These are phyloP conservation scores for Collichthys lucidus DNA, from an alignment of 2,113 vertebrate species.

Conservation along the genomic window DNA sequence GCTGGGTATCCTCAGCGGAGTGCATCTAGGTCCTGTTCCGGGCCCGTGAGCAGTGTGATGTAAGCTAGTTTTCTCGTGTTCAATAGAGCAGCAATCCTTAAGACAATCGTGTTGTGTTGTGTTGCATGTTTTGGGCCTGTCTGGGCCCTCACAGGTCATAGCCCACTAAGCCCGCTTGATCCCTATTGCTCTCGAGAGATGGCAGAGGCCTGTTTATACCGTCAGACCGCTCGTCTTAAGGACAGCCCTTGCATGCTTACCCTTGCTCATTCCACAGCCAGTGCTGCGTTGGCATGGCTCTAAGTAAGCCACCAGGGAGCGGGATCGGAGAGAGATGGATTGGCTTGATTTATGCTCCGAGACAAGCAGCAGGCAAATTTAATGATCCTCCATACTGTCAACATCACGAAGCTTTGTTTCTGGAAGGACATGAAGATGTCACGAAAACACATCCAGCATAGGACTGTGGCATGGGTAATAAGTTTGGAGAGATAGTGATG, in stretches of 20 bases:
- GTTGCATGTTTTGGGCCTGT: conserved; percentile 63
- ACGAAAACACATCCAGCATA: conserved; percentile 47
- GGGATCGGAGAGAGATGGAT: conserved; percentile 76
- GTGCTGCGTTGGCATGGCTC: conserved; percentile 77
- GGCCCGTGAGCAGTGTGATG: conserved; percentile 68
- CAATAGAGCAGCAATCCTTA: conserved; percentile 58
- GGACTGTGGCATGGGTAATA: background rate
- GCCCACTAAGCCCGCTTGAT: conserved; percentile 82
- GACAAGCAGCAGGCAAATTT: conserved; percentile 77
- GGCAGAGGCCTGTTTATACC: conserved; percentile 78
- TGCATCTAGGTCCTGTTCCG: conserved; percentile 74
- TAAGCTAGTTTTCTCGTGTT: conserved; percentile 54
- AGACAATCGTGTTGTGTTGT: conserved; percentile 75
- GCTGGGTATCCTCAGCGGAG: conserved; percentile 66
- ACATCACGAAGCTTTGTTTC: conserved; percentile 64
- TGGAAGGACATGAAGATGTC: conserved; percentile 51
- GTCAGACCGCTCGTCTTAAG: conserved; percentile 72
- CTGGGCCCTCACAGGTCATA: conserved; percentile 68
- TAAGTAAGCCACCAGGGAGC: conserved; percentile 79
- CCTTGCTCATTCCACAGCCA: conserved; percentile 74
- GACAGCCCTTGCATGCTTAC: conserved; percentile 75
- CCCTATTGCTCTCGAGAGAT: conserved; percentile 80
- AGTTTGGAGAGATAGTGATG: background rate
- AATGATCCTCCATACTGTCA: conserved; percentile 73
- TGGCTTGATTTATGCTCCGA: conserved; percentile 81